These are phyloP conservation scores for Petrocephalus schoutedeni DNA, from an alignment of 2,797 vertebrate genomes.

Conservation along the genomic window DNA sequence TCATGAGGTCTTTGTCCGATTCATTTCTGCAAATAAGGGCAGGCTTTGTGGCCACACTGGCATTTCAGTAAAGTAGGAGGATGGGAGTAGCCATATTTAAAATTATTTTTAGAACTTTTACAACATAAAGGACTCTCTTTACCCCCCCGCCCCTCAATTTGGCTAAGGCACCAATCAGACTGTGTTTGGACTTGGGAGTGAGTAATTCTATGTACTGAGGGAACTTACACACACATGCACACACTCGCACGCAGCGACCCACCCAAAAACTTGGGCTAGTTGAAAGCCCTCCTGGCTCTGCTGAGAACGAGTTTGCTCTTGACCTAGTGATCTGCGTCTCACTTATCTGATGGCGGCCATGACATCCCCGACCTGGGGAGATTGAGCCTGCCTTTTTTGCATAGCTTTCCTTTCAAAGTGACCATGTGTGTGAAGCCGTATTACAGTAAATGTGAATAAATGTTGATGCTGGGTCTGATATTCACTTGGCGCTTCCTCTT, in stretches of 20 bases:
- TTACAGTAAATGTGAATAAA: background rate
- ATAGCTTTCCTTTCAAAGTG: background rate
- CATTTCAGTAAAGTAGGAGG: background rate
- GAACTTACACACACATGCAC: background rate
- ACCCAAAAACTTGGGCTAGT: background rate
- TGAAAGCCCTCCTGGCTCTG: background rate
- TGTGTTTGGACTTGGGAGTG: conserved; percentile 7
- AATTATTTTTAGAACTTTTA: conserved; percentile 14
- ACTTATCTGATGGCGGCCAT: background rate
- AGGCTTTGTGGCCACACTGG: background rate
- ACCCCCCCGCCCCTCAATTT: background rate
- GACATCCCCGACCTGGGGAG: background rate
- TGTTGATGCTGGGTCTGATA: background rate
- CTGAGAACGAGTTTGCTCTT: background rate
- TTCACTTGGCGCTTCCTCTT: background rate
- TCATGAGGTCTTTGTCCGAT: background rate
- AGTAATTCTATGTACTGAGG: conserved; percentile 5
- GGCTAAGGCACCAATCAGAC: background rate
- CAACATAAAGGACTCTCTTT: background rate
- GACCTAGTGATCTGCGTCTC: background rate
- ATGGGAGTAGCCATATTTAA: background rate
- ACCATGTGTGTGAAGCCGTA: background rate
- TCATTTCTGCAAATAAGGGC: background rate
- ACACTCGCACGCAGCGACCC: background rate
- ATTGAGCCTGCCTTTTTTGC: background rate